A percentile compares a stretch with the other conserved stretches of the same genome.
Evolutionary conservation across 2,113 vertebrate species (phyloP).

Genomic region (Agapornis roseicollis): DNA sequence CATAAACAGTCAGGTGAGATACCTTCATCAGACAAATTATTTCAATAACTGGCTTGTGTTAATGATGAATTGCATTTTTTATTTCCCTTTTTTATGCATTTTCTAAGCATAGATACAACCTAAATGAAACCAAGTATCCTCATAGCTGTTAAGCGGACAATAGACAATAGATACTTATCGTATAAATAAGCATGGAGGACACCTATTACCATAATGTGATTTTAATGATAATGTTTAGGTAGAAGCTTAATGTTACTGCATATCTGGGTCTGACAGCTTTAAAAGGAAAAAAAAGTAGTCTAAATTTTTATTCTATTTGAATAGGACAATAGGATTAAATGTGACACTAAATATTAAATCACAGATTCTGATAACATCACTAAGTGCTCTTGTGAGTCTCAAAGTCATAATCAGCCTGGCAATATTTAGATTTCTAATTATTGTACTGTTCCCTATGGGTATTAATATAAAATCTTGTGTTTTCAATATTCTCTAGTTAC

Average conservation of each 20-base stretch:
- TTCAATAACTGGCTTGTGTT: not conserved
- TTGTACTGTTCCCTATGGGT: not conserved
- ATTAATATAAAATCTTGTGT: not conserved
- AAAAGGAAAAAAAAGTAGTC: not conserved
- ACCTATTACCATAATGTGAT: not conserved
- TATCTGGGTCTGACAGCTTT: not conserved
- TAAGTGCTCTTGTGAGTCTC: not conserved
- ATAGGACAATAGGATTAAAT: not conserved
- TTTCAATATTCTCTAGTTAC: not conserved
- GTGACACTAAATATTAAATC: not conserved
- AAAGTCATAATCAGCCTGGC: not conserved
- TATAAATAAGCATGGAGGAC: not conserved
- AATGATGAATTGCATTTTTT: not conserved
- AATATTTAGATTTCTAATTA: conserved; percentile 34
- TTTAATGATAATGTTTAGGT: conserved; percentile 18
- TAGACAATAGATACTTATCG: not conserved
- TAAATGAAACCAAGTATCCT: conserved; percentile 3
- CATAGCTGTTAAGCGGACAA: not conserved
- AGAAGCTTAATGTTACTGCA: not conserved
- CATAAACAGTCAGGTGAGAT: not conserved
- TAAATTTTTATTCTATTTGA: not conserved
- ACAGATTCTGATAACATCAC: not conserved
- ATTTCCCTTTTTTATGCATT: not conserved
- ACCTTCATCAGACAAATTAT: not conserved
- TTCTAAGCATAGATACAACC: not conserved